Evolutionary conservation across 2,113 vertebrate species (phyloP).

Genomic region (Amphilophus citrinellus): DNA sequence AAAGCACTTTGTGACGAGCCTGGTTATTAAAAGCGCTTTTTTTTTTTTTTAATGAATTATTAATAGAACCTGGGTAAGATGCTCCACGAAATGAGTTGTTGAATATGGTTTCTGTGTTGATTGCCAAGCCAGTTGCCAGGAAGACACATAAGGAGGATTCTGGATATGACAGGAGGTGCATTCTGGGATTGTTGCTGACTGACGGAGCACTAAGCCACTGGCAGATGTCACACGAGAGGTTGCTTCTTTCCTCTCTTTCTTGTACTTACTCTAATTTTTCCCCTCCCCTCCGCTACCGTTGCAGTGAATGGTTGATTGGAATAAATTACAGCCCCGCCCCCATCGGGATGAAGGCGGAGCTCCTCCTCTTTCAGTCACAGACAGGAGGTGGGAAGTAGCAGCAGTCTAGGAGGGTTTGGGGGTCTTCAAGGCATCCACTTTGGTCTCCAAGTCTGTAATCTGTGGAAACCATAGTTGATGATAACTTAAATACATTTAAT

Average conservation of each 20-base stretch:
- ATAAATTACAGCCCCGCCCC: constrained; percentile 43
- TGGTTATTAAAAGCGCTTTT: constrained; percentile 53
- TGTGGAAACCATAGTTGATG: constrained; percentile 35
- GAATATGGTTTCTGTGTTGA: constrained; percentile 43
- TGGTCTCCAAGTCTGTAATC: constrained; percentile 90
- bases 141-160: constrained; percentile 64
- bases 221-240: constrained; percentile 30
- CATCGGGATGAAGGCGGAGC: constrained; percentile 55
- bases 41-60: constrained; percentile 14
- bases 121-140: constrained; percentile 64
- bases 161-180: constrained; percentile 44
- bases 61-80: constrained; percentile 37
- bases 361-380: constrained; percentile 61
- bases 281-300: background rate
- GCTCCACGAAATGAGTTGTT: constrained; percentile 3
- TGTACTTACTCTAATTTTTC: background rate
- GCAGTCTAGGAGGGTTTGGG: constrained; percentile 86
- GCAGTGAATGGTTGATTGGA: constrained; percentile 57
- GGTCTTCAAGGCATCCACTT: constrained; percentile 91
- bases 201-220: constrained; percentile 23
- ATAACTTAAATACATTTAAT: background rate
- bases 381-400: constrained; percentile 55
- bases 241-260: constrained; percentile 2
- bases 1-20: constrained; percentile 79
- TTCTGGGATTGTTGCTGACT: constrained; percentile 48